phyloP scores from a whole-genome alignment of 2,888 invertebrate genomes.

The Brachycybe producta region DNA sequence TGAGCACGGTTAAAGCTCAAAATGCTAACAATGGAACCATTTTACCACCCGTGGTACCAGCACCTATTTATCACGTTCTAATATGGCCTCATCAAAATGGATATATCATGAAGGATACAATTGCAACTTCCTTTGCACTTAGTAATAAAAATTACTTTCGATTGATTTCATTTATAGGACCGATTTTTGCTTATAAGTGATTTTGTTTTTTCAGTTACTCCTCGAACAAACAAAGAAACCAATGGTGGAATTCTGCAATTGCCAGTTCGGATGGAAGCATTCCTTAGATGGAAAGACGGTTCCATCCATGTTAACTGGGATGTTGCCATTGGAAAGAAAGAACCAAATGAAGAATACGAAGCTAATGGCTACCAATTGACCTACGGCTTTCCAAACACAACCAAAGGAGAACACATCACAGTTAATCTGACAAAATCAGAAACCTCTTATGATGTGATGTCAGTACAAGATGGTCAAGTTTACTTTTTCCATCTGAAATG shows the following conservation, averaged over 20 bases:
- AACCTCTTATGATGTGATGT: background rate
- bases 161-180: background rate
- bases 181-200: background rate
- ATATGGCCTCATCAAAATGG: slow-evolving; percentile 15
- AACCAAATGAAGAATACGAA: background rate
- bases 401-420: background rate
- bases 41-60: slow-evolving; percentile 3
- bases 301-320: background rate
- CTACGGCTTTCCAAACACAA: slow-evolving; percentile 3
- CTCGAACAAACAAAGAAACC: slow-evolving; percentile 2
- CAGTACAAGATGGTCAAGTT: background rate
- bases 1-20: background rate
- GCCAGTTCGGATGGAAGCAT: slow-evolving; percentile 4
- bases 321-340: background rate
- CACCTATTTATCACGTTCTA: background rate
- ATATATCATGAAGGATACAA: background rate
- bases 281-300: slow-evolving; percentile 4
- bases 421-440: slow-evolving; percentile 11
- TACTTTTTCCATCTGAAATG: slow-evolving; percentile 6
- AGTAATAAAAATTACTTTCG: background rate
- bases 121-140: background rate
- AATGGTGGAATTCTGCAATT: slow-evolving; percentile 8
- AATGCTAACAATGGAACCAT: background rate
- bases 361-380: slow-evolving; percentile 10
- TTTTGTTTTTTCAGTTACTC: slow-evolving; percentile 9